Base-by-base conservation (phyloP, 2,888 invertebrate species). In the Gastracanthus pulcherrimus region DNA sequence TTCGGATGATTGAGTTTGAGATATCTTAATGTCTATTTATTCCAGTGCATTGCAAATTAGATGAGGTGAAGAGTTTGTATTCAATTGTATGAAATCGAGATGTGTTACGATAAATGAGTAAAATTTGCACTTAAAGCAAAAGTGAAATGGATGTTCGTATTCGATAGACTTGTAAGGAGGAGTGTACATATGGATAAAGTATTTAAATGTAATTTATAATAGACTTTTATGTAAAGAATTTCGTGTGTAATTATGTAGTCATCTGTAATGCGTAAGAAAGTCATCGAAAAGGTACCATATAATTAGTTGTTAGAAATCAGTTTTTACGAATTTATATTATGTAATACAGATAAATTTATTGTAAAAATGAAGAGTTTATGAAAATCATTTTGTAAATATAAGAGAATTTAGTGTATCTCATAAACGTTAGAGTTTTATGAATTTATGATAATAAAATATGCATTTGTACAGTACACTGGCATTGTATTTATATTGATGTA, bases 191-290 rank as follows among this genome's bases (percentile, higher is more conserved):
- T 23, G 55, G 11, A 55, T 38, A 7, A 36, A 55, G 70, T 71
- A 55, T 23, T 71, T 71, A 55, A 71, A 6, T 71, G 26, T 55
- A 71, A 55, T 55, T 71, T 71, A 70, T 70, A 67, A 9, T 55
- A 62, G 55, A 55, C 55, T 71, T 71, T 71, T 55, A 71, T 55
- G 51, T 69, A 29, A 69, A 69, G 19, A 36, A 48, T 71, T 34
- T 55, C 16, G 41, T 71, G 67, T 45, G 29, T 23, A 23, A 26
- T 7, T 62, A 29, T 13, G 26, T 71, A 55, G 51, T 70, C 70
- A 34, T 71, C n/a, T 51, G 13, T 38, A 71, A 55, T 5, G 45
- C 11, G 45, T 69, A 29, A 23, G 13, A 38, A 55, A 58, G 51
- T 55, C 70, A 71, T 71, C 9, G 16, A 62, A 34, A n/a, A n/a